Evolutionary conservation across 2,888 invertebrate genomes (phyloP).

Genomic region (Nomada lathburiana): DNA sequence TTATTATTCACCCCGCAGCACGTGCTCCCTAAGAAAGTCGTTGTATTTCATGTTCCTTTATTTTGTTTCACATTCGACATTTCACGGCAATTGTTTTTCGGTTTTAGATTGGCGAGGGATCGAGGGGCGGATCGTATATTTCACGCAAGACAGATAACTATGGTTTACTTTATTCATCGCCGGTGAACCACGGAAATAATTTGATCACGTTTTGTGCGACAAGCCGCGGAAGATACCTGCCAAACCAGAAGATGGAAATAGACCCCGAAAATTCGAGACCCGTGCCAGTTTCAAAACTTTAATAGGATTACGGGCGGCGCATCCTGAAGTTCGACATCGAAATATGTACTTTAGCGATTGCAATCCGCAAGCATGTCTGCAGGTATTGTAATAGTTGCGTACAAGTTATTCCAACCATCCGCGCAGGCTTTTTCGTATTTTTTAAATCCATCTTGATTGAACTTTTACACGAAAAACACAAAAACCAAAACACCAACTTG

Average conservation of each 20-base stretch:
- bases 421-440: background rate
- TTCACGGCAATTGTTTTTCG: background rate
- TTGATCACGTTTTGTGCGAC: slow-evolving; percentile 38
- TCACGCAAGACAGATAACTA: background rate
- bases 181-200: slow-evolving; percentile 26
- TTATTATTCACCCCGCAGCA: background rate
- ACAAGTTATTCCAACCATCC: slow-evolving; percentile 29
- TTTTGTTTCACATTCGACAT: background rate
- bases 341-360: slow-evolving; percentile 56
- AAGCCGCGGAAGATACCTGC: slow-evolving; percentile 36
- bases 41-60: too few relatives aligned
- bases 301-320: slow-evolving; percentile 68
- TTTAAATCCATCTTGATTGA: background rate
- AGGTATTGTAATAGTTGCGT: slow-evolving; percentile 17
- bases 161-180: slow-evolving; percentile 6
- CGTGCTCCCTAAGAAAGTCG: background rate
- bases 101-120: too few relatives aligned
- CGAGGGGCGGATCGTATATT: background rate
- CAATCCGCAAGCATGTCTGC: slow-evolving; percentile 25
- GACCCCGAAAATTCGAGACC: slow-evolving; percentile 52
- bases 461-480: background rate
- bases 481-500: too few relatives aligned
- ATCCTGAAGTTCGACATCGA: slow-evolving; percentile 60
- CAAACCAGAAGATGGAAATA: slow-evolving; percentile 46
- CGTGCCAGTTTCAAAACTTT: slow-evolving; percentile 72